Base-by-base conservation (phyloP, 1,140 invertebrate genomes). In the Heliconius eleuchia region DNA sequence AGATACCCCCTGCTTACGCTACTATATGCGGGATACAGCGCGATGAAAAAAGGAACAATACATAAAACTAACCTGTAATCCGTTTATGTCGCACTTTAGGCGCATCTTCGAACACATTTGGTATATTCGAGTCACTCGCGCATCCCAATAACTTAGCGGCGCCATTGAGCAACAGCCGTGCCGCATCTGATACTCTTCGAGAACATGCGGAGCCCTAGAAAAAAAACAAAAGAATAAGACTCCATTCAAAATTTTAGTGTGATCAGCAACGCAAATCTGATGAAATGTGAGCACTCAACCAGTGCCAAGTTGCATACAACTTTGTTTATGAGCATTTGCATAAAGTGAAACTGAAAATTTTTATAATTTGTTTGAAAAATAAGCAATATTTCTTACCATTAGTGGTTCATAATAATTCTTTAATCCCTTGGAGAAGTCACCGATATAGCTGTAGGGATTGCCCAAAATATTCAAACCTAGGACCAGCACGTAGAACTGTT, bases 401-500 rank as follows among this genome's bases (percentile, higher is more conserved):
- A 82, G 85, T 42, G 92, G 92, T 39, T 94, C 92, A 81, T 92
- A 92, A 81, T 85, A 93, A 66, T 90, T 84, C 75, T 85, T 88
- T 39, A 97, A 94, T 34, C 97, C 97, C 84, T 95, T 95, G 3
- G 95, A 96, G 74, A 98, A 95, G 77, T 97, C 97, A 9, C 96
- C 90, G 13, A 97, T 95, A 34, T 97, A 93, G 74, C 97, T 97
- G 89, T 97, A 98, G 3, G 98, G 98, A 95, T 99, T 99, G 18
- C 98, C 98, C 57, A 99, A 96, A 3, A 99, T 97, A 88, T 99
- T 98, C 34, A 98, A 94, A 0, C 98, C 98, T 16, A 99, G 94
- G 0, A 99, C 97, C 37, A 99, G 94, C 7, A 98, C 97, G 88
- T 99, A 98, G 90, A 98, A 96, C 93, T 99, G 98, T 90, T 98